Percentiles rank a stretch among this genome's conserved stretches.
phyloP scores from a whole-genome alignment of 2,888 invertebrate species.

The Brachyptera risi region DNA sequence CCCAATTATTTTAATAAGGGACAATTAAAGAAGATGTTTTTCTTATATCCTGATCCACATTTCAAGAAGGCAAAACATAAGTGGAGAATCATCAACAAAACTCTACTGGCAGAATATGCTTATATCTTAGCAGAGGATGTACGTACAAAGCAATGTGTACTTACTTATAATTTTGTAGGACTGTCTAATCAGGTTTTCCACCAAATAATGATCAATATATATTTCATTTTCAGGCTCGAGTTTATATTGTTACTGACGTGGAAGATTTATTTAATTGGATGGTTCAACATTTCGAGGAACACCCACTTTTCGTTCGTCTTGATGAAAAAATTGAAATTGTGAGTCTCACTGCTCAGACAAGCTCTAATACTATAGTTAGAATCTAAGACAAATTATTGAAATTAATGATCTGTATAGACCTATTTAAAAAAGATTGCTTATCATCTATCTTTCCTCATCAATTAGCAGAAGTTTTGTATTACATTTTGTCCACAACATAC shows the following conservation, averaged over 20 bases:
- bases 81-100: conserved; percentile 96
- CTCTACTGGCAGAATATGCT: conserved; percentile 93
- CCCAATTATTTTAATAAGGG: conserved; percentile 95
- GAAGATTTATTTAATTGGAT: conserved; percentile 97
- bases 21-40: conserved; percentile 96
- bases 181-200: background rate
- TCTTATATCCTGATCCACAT: conserved; percentile 98
- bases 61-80: conserved; percentile 99
- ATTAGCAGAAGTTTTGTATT: too few relatives aligned
- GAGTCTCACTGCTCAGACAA: conserved; percentile 23
- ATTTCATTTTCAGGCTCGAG: conserved; percentile 61
- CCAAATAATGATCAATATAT: background rate
- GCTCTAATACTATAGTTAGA: too few relatives aligned
- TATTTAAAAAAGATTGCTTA: too few relatives aligned
- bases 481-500: too few relatives aligned
- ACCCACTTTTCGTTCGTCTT: conserved; percentile 82
- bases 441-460: too few relatives aligned
- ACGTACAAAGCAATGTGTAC: conserved; percentile 39
- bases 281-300: conserved; percentile 82
- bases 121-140: conserved; percentile 84
- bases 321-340: conserved; percentile 57
- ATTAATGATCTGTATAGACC: too few relatives aligned
- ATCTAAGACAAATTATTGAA: too few relatives aligned
- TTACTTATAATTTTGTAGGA: conserved; percentile 1
- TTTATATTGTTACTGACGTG: conserved; percentile 98